Evolutionary conservation across 2,797 vertebrate genomes (phyloP).

Genomic region (Falco berigora): DNA sequence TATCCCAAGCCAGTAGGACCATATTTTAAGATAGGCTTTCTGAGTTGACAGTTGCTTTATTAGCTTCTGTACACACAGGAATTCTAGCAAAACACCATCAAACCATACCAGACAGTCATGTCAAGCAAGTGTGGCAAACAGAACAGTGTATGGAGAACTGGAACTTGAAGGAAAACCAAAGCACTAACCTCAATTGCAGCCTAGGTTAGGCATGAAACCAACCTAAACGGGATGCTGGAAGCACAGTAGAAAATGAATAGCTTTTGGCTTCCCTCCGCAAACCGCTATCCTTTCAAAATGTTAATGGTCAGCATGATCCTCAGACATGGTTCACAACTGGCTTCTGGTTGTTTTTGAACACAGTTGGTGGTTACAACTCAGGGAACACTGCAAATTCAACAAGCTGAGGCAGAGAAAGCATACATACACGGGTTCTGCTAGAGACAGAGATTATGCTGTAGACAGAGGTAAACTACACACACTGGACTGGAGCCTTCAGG

Average conservation of each 20-base stretch:
- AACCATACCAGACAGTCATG: not conserved
- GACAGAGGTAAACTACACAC: not conserved
- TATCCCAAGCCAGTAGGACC: not conserved
- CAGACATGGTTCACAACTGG: not conserved
- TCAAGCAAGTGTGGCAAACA: not conserved
- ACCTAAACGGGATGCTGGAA: slow-evolving; percentile 43
- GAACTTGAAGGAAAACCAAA: slow-evolving; percentile 18
- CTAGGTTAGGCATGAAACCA: slow-evolving; percentile 31
- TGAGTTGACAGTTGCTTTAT: slow-evolving; percentile 18
- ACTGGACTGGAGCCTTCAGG: not conserved
- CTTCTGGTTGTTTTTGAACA: slow-evolving; percentile 1
- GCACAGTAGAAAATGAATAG: not conserved
- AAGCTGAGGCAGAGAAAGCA: not conserved
- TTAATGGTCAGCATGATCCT: slow-evolving; percentile 22
- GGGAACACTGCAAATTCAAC: not conserved
- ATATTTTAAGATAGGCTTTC: not conserved
- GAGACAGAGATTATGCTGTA: not conserved
- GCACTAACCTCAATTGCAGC: slow-evolving; percentile 33
- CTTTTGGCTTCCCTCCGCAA: slow-evolving; percentile 25
- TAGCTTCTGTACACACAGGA: slow-evolving; percentile 18
- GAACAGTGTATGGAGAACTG: not conserved
- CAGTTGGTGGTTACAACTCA: not conserved
- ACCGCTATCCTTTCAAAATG: not conserved
- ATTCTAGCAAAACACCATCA: slow-evolving; percentile 34
- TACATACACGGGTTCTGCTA: not conserved